Evolutionary conservation across 2,113 vertebrate species (phyloP), one percentile per base, ranked within the genome.

Genomic region (Zingel zingel): DNA sequence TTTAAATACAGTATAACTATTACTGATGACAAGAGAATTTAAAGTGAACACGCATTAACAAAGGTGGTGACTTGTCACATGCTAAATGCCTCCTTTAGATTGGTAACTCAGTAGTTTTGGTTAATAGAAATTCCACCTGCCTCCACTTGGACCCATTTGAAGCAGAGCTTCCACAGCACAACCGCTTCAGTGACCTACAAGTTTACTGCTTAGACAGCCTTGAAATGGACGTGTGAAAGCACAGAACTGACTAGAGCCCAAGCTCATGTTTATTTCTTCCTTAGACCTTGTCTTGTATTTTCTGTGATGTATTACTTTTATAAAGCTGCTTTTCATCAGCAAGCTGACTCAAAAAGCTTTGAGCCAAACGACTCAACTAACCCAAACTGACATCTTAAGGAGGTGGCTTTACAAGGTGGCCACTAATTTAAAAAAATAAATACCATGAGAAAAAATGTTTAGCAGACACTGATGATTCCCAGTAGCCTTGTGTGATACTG

Each of bases 311-410:
- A 43, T 79, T 59, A 73, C 25, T 82, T 69, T 62, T 76, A 39
- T 47, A 36, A 87, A 76, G 77, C 90, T 90, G 91, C 89, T 93
- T 91, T 89, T 89, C 85, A 80, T 85, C 59, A 72, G 39, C 54
- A 18, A 79, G 72, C 70, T 68, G 78, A 79, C 79, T 76, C 59
- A 59, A 79, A 79, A 70, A 85, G 62, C 65, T 85, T 75, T 79
- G 78, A 90, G 84, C 78, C 75, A 90, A 87, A 86, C 69, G 30
- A 39, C 61, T 79, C 72, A n/a, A 39, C 59, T 43, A 13, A 67
- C 78, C 51, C 18, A 10, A 18, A n/a, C 48, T 1, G 53, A 79
- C 50, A 81, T 45, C 74, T 51, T 36, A 33, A 25, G 10, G 25
- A 39, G 53, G 43, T 27, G 64, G 76, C 36, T 36, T 67, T 13